Percentiles rank a stretch among this genome's conserved stretches.
These are phyloP conservation scores for Heliconius congener DNA, from an alignment of 1,140 invertebrate genomes.

Conservation along the genomic window DNA sequence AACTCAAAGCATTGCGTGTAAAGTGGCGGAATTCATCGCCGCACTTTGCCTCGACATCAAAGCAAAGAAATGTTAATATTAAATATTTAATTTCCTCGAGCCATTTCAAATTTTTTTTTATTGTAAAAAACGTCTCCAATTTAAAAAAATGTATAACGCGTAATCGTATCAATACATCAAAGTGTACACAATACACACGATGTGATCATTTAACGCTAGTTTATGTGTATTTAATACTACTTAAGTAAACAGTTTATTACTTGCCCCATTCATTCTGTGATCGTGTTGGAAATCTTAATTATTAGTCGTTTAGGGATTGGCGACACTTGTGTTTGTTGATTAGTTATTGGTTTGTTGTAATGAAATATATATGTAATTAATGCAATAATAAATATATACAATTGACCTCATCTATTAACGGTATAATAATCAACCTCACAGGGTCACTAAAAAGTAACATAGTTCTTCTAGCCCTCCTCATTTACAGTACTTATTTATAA, in stretches of 20 bases:
- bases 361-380: not conserved
- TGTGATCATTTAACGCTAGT: not conserved
- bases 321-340: not conserved
- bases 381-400: not conserved
- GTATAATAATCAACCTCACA: too few relatives aligned
- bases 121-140: not conserved
- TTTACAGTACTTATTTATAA: too few relatives aligned
- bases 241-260: slow-evolving; percentile 28
- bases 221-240: slow-evolving; percentile 30
- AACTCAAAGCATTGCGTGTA: too few relatives aligned
- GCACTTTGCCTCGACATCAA: too few relatives aligned
- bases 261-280: slow-evolving; percentile 18
- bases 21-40: too few relatives aligned
- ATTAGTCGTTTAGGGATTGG: not conserved
- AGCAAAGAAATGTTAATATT: too few relatives aligned
- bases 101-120: too few relatives aligned
- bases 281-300: slow-evolving; percentile 24
- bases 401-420: too few relatives aligned
- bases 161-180: slow-evolving; percentile 2
- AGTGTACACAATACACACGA: slow-evolving; percentile 18
- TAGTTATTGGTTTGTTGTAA: not conserved
- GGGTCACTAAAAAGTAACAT: too few relatives aligned
- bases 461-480: too few relatives aligned
- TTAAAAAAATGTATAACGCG: not conserved
- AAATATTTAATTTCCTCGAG: too few relatives aligned